A percentile compares a stretch with the other conserved stretches of the same genome.
Conservation (phyloP, 2,888 invertebrate genomes). For the Lysandra bellargus region DNA sequence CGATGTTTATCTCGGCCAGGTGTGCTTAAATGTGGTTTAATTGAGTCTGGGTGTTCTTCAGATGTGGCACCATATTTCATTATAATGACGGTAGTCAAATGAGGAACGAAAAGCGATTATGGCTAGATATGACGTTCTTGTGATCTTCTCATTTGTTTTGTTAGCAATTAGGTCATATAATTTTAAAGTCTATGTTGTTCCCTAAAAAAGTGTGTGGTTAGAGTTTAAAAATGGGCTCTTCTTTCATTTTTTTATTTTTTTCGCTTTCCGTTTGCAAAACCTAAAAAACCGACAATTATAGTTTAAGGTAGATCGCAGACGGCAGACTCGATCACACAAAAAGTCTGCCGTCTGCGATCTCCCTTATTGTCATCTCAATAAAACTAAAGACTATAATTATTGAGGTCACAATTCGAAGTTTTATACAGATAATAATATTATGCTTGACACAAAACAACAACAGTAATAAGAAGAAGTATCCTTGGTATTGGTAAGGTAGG, state of each 20-base stretch:
- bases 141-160: neutral
- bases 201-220: neutral
- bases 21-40: slow-evolving; percentile 74
- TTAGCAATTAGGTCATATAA: neutral
- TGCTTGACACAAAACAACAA: too few species aligned
- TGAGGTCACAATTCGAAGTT: too few species aligned
- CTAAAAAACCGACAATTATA: too few species aligned
- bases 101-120: slow-evolving; percentile 3
- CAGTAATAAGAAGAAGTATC: too few species aligned
- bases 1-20: slow-evolving; percentile 77
- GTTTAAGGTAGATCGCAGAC: too few species aligned
- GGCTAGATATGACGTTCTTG: neutral
- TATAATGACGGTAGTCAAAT: slow-evolving; percentile 2
- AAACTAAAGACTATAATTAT: too few species aligned
- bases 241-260: neutral
- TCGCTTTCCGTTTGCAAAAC: too few species aligned
- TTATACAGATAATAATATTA: too few species aligned
- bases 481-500: too few species aligned
- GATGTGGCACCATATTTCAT: slow-evolving; percentile 12
- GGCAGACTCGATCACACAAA: too few species aligned
- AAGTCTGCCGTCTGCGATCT: too few species aligned
- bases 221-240: neutral
- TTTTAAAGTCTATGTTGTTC: neutral
- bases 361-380: too few species aligned
- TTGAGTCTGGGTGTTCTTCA: slow-evolving; percentile 50